Base-by-base conservation (phyloP, 1,140 invertebrate genomes). In the Acromyrmex echinatior region DNA sequence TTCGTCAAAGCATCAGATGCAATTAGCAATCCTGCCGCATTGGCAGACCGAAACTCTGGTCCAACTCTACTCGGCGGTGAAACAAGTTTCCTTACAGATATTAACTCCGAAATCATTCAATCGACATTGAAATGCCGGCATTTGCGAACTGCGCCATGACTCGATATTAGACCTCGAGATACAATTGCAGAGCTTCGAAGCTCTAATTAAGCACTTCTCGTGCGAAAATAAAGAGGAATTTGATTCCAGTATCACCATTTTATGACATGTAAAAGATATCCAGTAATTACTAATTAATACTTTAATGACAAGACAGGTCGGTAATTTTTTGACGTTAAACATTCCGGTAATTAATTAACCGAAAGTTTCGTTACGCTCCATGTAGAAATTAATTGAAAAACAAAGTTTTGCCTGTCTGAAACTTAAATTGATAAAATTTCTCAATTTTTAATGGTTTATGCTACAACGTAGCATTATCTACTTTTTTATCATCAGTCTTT, bases 31-130 rank as follows among this genome's bases (percentile, higher is more conserved):
- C 70, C 70, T 45, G 56, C 56, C 70, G 56, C 58, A 84, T 63
- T 62, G 70, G 70, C 56, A 49, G 56, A 49, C 31, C 56, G 80
- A 76, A 81, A 84, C 80, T 76, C 80, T 28, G 39, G 39, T 51
- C 56, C 70, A 84, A 84, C 80, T 84, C 80, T 71, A 62, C 65
- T 81, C 66, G 53, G 66, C 28, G 70, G 80, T 56, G 80, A 84
- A 84, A 84, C 80, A 76, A 76, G 80, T 76, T 84, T 76, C 80
- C 71, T 84, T 73, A 84, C 71, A 73, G 80, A 84, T 84, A 84
- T 84, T 84, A 84, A 84, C 80, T 84, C 80, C 45, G 70, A 84
- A 84, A 84, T 84, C 80, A 84, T 84, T 84, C 80, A 84, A 84
- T 84, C 80, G 80, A 84, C 70, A 84, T 84, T 84, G 80, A 84